Evolutionary conservation across 2,113 vertebrate species (phyloP).

Genomic region (Rattus rattus): DNA sequence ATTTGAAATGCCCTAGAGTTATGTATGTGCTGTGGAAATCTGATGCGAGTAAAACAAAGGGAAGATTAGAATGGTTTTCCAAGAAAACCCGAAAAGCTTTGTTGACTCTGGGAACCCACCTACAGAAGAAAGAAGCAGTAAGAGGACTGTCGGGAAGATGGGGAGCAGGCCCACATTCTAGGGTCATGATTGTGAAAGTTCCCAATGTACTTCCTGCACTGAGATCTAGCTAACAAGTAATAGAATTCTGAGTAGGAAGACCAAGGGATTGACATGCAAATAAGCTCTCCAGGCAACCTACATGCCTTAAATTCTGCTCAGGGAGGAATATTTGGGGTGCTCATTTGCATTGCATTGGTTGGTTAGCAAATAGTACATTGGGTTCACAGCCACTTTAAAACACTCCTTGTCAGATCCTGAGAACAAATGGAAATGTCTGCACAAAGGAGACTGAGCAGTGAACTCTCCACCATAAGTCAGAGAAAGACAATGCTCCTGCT

Average conservation of each 20-base stretch:
- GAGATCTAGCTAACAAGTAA: background rate
- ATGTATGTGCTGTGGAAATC: background rate
- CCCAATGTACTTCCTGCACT: background rate
- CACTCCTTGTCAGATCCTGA: slow-evolving; percentile 16
- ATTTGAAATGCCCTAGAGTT: background rate
- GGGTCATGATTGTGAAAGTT: background rate
- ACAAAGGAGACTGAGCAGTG: slow-evolving; percentile 37
- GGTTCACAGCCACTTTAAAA: slow-evolving; percentile 43
- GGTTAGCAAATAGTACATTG: slow-evolving; percentile 8
- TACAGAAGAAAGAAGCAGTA: background rate
- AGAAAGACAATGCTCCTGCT: slow-evolving; percentile 51
- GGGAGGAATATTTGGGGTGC: background rate
- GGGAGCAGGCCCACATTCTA: background rate
- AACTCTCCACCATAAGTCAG: slow-evolving; percentile 18
- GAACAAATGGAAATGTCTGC: slow-evolving; percentile 15
- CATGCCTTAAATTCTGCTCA: background rate
- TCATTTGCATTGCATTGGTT: slow-evolving; percentile 40
- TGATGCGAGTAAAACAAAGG: background rate
- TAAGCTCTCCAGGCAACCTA: background rate
- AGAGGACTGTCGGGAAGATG: background rate
- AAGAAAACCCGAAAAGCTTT: background rate
- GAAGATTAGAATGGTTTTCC: background rate
- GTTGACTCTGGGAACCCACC: background rate
- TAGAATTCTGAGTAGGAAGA: slow-evolving; percentile 36
- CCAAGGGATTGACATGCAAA: slow-evolving; percentile 14